A percentile compares a stretch with the other conserved stretches of the same genome.
These are phyloP conservation scores for Trissolcus brochymenae DNA, from an alignment of 2,888 invertebrate species.

Conservation along the genomic window DNA sequence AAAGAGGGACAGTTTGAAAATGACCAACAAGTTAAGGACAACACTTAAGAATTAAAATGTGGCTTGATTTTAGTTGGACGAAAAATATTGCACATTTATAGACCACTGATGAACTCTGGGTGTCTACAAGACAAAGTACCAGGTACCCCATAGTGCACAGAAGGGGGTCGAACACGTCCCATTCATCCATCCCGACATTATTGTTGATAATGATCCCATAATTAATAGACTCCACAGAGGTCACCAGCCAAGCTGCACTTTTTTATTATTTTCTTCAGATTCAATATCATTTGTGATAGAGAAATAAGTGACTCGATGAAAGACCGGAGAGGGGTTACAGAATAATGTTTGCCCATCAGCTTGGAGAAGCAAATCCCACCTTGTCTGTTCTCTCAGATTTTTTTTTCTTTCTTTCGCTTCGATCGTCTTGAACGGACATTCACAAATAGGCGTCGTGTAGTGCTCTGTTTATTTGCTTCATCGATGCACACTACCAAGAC, in stretches of 20 bases:
- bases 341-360: conserved; percentile 47
- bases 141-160: conserved; percentile 55
- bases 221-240: conserved; percentile 26
- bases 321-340: conserved; percentile 20
- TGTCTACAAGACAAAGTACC: conserved; percentile 60
- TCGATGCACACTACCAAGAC: conserved; percentile 46
- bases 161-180: conserved; percentile 56
- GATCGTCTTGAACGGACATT: conserved; percentile 31
- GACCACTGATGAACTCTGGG: conserved; percentile 40
- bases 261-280: neutral
- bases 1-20: too few species aligned
- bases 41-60: neutral
- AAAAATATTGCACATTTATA: conserved; percentile 4
- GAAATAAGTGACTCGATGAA: conserved; percentile 42
- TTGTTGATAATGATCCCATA: conserved; percentile 47
- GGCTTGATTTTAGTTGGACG: neutral
- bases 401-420: conserved; percentile 17
- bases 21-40: too few species aligned
- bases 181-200: conserved; percentile 57
- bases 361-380: conserved; percentile 31
- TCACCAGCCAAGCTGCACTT: neutral
- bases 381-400: conserved; percentile 2
- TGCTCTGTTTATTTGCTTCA: conserved; percentile 56
- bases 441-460: conserved; percentile 52
- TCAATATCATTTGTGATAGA: conserved; percentile 1